phyloP scores from a whole-genome alignment of 2,113 vertebrate genomes.

The Pseudorhombus dupliciocellatus region DNA sequence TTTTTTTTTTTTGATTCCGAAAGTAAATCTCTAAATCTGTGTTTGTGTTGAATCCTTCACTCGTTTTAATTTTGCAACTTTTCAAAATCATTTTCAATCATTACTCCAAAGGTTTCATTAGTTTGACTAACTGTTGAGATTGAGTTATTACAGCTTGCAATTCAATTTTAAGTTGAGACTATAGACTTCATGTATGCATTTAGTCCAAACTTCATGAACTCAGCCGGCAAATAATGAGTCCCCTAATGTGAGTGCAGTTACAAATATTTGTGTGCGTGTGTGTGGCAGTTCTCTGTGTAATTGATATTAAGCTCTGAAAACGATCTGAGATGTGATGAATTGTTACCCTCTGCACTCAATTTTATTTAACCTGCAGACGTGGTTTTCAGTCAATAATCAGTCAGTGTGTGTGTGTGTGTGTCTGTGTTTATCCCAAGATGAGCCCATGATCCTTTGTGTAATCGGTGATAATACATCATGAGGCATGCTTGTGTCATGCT shows the following conservation, averaged over 20 bases:
- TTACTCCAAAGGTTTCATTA: too few relatives aligned
- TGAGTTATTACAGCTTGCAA: too few relatives aligned
- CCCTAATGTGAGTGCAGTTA: neutral
- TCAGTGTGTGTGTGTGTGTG: neutral
- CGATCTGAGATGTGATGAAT: constrained; percentile 60
- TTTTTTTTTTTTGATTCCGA: too few relatives aligned
- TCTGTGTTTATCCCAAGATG: constrained; percentile 2
- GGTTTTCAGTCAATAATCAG: constrained; percentile 51
- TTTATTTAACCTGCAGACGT: constrained; percentile 39
- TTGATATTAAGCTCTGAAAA: constrained; percentile 32
- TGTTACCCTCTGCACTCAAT: constrained; percentile 49
- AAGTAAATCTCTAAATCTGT: too few relatives aligned
- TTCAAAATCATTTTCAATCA: too few relatives aligned
- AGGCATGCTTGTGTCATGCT: neutral
- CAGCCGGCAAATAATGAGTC: neutral
- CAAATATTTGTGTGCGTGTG: neutral
- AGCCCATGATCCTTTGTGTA: constrained; percentile 7
- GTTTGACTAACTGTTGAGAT: too few relatives aligned
- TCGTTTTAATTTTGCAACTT: too few relatives aligned
- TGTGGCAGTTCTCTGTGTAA: neutral
- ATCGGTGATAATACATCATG: neutral
- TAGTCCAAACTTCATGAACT: neutral
- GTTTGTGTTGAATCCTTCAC: too few relatives aligned
- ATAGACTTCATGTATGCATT: neutral
- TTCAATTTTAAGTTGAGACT: too few relatives aligned